Evolutionary conservation across 2,888 invertebrate genomes (phyloP).

Genomic region (Caenorhabditis sinica): DNA sequence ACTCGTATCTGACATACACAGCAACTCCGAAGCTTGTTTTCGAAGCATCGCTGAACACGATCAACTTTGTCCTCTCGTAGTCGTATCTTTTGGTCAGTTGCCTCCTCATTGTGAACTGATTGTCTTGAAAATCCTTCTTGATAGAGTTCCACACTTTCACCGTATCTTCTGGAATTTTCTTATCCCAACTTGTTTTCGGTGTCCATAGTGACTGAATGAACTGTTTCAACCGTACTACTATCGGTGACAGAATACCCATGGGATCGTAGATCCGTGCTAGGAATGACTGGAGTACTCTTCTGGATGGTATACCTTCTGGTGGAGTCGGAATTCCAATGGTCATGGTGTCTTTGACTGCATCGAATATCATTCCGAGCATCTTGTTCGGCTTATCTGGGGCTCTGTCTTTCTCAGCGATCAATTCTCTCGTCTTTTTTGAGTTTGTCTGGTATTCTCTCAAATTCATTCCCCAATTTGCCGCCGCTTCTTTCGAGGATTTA

Average conservation of each 20-base stretch:
- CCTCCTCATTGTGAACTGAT: not conserved
- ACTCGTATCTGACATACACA: slow-evolving; percentile 4
- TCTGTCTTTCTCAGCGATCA: slow-evolving; percentile 31
- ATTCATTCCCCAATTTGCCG: slow-evolving; percentile 27
- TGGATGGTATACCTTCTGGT: slow-evolving; percentile 1
- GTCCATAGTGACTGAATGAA: slow-evolving; percentile 47
- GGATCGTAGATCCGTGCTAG: slow-evolving; percentile 53
- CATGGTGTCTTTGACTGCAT: slow-evolving; percentile 31
- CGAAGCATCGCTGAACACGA: slow-evolving; percentile 12
- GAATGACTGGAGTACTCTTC: slow-evolving; percentile 14
- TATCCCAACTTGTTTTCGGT: slow-evolving; percentile 16
- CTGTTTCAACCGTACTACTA: slow-evolving; percentile 16
- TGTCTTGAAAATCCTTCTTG: not conserved
- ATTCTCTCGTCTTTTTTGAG: not conserved
- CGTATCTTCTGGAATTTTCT: slow-evolving; percentile 5
- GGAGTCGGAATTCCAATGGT: not conserved
- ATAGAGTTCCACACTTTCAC: slow-evolving; percentile 5
- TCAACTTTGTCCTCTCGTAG: not conserved
- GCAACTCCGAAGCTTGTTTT: slow-evolving; percentile 8
- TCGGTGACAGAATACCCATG: slow-evolving; percentile 28
- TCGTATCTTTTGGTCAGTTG: slow-evolving; percentile 16
- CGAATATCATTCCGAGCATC: slow-evolving; percentile 52
- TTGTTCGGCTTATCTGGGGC: slow-evolving; percentile 16
- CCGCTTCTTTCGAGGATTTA: slow-evolving; percentile 35
- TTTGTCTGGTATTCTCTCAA: slow-evolving; percentile 17